phyloP scores from a whole-genome alignment of 2,797 vertebrate species.

The Enteromius thamalakanensis region DNA sequence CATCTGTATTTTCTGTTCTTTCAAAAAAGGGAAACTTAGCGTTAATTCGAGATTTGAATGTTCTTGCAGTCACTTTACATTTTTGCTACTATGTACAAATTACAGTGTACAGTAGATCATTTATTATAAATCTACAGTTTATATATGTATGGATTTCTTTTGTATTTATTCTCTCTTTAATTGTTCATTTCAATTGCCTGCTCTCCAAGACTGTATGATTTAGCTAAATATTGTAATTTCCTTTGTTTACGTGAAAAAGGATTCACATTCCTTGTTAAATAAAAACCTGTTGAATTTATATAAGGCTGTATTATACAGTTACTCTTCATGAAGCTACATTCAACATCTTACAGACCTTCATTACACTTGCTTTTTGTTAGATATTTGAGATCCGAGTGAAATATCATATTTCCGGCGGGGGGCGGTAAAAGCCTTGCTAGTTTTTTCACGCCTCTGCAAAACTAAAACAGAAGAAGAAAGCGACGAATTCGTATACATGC shows the following conservation, averaged over 20 bases:
- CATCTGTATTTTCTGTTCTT: neutral
- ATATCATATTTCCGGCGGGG: neutral
- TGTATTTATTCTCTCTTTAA: neutral
- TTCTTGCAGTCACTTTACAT: neutral
- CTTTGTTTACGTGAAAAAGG: neutral
- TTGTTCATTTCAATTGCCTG: neutral
- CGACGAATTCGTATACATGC: neutral
- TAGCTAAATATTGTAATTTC: neutral
- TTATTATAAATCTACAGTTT: constrained; percentile 1
- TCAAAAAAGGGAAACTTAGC: neutral
- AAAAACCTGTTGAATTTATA: neutral
- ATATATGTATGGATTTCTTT: neutral
- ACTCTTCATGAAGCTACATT: neutral
- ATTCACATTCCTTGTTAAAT: neutral
- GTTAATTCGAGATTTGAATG: neutral
- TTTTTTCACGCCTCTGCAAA: neutral
- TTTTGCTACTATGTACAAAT: neutral
- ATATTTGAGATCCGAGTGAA: too few relatives aligned
- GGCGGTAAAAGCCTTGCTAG: neutral
- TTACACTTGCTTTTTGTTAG: neutral
- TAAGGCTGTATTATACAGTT: neutral
- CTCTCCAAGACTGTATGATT: neutral
- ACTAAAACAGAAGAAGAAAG: constrained; percentile 17
- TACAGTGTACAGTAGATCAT: neutral
- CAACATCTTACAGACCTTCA: neutral